These are phyloP conservation scores for Rhinichthys osculus DNA, from an alignment of 2,797 vertebrate genomes.

Conservation along the genomic window DNA sequence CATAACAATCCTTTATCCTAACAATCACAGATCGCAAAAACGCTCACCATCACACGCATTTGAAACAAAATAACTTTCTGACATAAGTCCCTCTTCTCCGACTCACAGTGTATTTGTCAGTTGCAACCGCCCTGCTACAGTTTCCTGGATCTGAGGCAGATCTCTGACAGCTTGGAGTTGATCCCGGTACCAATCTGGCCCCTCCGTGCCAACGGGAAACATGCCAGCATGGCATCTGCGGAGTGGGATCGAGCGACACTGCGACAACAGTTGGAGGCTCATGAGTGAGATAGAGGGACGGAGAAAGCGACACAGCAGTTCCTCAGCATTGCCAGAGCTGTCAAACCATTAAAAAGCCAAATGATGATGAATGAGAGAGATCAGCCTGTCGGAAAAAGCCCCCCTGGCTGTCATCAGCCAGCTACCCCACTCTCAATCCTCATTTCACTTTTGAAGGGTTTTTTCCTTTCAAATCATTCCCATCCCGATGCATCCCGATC, in stretches of 20 bases:
- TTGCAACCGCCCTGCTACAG: slow-evolving; percentile 62
- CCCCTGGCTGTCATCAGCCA: slow-evolving; percentile 51
- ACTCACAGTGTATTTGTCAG: slow-evolving; percentile 48
- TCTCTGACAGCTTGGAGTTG: slow-evolving; percentile 78
- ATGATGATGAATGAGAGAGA: slow-evolving; percentile 69
- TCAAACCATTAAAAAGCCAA: slow-evolving; percentile 67
- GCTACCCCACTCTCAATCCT: slow-evolving; percentile 59
- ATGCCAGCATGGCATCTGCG: slow-evolving; percentile 74
- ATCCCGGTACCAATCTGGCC: slow-evolving; percentile 75
- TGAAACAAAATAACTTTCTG: slow-evolving; percentile 38
- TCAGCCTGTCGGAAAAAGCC: slow-evolving; percentile 62
- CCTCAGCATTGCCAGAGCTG: slow-evolving; percentile 62
- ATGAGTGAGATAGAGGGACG: slow-evolving; percentile 47
- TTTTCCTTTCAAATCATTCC: slow-evolving; percentile 48
- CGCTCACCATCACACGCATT: not conserved
- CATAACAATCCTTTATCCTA: not conserved
- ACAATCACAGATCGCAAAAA: not conserved
- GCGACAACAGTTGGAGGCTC: slow-evolving; percentile 58
- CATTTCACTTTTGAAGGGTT: slow-evolving; percentile 56
- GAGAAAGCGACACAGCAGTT: slow-evolving; percentile 57
- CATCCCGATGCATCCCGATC: slow-evolving; percentile 44
- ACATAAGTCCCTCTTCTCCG: slow-evolving; percentile 26
- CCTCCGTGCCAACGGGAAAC: slow-evolving; percentile 73
- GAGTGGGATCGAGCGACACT: slow-evolving; percentile 49
- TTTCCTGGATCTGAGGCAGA: slow-evolving; percentile 71